Conservation (phyloP, 2,888 invertebrate genomes). For the Ctena decussata region DNA sequence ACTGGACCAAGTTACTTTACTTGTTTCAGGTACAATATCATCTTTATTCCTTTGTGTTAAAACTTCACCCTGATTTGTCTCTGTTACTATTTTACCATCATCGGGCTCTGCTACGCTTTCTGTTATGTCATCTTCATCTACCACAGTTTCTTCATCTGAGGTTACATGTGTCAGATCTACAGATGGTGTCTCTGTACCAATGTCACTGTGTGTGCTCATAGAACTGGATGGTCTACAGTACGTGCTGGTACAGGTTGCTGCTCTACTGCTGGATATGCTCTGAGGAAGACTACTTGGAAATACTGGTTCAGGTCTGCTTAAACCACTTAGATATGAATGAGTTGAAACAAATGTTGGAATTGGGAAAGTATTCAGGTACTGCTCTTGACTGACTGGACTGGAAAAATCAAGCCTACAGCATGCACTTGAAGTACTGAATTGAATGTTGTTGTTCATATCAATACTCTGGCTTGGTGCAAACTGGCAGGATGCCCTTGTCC, state of each 20-base stretch:
- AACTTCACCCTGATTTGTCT: neutral
- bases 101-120: neutral
- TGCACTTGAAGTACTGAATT: neutral
- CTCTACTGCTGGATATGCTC: neutral
- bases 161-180: neutral
- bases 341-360: slow-evolving; percentile 45
- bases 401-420: slow-evolving; percentile 38
- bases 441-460: neutral
- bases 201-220: slow-evolving; percentile 2
- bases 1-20: neutral
- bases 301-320: slow-evolving; percentile 36
- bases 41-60: neutral
- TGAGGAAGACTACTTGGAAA: neutral
- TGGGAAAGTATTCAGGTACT: neutral
- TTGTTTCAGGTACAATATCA: neutral
- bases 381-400: slow-evolving; percentile 22
- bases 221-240: neutral
- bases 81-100: neutral
- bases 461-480: slow-evolving; percentile 9
- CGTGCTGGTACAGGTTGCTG: neutral
- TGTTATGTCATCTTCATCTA: neutral
- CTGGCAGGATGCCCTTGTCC: slow-evolving; percentile 6
- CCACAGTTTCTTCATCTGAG: neutral
- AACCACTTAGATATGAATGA: slow-evolving; percentile 25
- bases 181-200: neutral